Conservation (phyloP, 2,888 invertebrate genomes). For the Drosophila stalkeri region DNA sequence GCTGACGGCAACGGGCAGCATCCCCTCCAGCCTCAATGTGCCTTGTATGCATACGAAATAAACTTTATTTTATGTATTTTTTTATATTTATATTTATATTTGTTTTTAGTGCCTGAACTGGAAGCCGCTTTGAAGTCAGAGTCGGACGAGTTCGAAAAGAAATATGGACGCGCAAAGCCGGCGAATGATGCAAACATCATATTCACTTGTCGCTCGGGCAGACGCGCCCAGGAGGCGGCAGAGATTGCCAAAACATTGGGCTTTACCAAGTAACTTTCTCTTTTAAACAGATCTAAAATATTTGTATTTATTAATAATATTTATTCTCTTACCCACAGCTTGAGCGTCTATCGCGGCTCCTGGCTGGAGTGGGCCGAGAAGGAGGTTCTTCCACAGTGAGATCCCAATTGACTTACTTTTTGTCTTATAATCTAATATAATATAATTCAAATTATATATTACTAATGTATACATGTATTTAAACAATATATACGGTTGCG, state of each 20-base stretch:
- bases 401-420: conserved; percentile 2
- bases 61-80: neutral
- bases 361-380: conserved; percentile 70
- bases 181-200: conserved; percentile 53
- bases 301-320: neutral
- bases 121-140: conserved; percentile 38
- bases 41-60: conserved; percentile 87
- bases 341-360: conserved; percentile 62
- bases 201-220: conserved; percentile 64
- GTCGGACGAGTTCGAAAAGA: conserved; percentile 34
- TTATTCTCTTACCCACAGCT: conserved; percentile 21
- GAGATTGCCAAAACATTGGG: conserved; percentile 49
- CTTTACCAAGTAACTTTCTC: conserved; percentile 52
- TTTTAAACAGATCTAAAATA: neutral
- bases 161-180: conserved; percentile 56
- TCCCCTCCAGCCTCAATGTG: conserved; percentile 91
- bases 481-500: conserved; percentile 36
- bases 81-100: neutral
- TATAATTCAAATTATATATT: conserved; percentile 6
- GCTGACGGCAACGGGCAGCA: conserved; percentile 89
- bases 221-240: conserved; percentile 51
- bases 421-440: neutral
- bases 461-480: conserved; percentile 1
- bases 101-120: conserved; percentile 51
- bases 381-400: conserved; percentile 46